Base-by-base conservation (phyloP, 2,888 invertebrate species). In the Auanema freiburgensis region DNA sequence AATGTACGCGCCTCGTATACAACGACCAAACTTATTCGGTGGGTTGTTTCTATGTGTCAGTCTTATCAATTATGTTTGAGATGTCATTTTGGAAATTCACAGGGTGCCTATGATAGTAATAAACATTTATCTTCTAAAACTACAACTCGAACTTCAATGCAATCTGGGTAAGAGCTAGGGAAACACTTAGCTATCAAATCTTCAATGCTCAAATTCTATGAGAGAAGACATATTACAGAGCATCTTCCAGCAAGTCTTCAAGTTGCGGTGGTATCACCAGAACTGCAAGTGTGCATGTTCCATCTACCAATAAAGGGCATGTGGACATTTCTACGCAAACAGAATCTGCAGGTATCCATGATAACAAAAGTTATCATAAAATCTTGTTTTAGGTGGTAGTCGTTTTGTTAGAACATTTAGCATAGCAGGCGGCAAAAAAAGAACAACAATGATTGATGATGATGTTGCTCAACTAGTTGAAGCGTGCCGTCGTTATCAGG, bases 1-100 rank as follows among this genome's bases (percentile, higher is more conserved):
- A 91, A 91, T 85, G 90, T 90, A 75, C 87, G 91, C 53, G 89
- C 89, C 24, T 88, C 89, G 69, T 91, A 90, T 85, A 89, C 90
- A 8, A 90, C 90, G 2, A 88, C 89, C 60, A 90, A 90, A 79
- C 88, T 89, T 67, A 89, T 90, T 52, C 86, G 90, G 70, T 70
- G 42, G 18, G 53, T 25, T 5, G 10, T 44, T 24, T 33, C 8
- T 33, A 23, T 24, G 40, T 40, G 14, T 55, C 25, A 16, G 46
- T 46, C 46, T 46, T 52, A 23, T 23, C 2, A 21, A 52, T 23
- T 8, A 23, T 21, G n/a, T 58, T 62, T 50, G 23, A 72, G 72
- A 61, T 82, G 82, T 65, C 82, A 82, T 61, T 82, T 82, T 57
- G 82, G 79, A 33, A 79, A 79, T 52, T 74, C 74, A 2, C 73